phyloP scores from a whole-genome alignment of 1,140 invertebrate species.

The Eueides isabella region DNA sequence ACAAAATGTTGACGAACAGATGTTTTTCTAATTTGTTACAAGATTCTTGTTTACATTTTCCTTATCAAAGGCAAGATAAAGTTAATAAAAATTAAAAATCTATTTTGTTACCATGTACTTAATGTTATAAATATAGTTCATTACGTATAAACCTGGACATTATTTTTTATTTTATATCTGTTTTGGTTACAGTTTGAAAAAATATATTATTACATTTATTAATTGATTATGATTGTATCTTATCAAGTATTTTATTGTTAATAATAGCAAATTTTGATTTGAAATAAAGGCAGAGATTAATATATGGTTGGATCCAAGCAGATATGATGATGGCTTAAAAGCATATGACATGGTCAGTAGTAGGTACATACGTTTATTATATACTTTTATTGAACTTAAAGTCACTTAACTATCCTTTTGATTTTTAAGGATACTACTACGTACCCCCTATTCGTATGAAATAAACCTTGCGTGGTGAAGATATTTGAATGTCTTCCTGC shows the following conservation, averaged over 20 bases:
- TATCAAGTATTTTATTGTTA: not conserved
- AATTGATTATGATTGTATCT: not conserved
- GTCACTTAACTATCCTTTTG: not conserved
- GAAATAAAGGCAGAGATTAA: not conserved
- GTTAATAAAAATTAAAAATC: not conserved
- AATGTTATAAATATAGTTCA: not conserved
- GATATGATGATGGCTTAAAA: not conserved
- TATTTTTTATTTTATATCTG: not conserved
- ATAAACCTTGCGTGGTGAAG: constrained; percentile 70
- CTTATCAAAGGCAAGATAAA: too few species aligned
- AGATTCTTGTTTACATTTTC: not conserved
- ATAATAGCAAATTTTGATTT: not conserved
- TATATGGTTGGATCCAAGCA: not conserved
- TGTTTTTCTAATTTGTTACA: not conserved
- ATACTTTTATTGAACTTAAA: too few species aligned
- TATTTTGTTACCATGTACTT: not conserved
- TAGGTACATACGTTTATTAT: not conserved
- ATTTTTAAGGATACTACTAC: not conserved
- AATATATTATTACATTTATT: not conserved
- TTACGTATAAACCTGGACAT: not conserved
- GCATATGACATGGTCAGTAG: not conserved
- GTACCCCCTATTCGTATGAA: constrained; percentile 73
- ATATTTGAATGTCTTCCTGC: constrained; percentile 69
- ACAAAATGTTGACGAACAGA: not conserved
- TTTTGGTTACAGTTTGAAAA: not conserved